Conservation (phyloP, 2,888 invertebrate species). For the Leptopilina myrica region DNA sequence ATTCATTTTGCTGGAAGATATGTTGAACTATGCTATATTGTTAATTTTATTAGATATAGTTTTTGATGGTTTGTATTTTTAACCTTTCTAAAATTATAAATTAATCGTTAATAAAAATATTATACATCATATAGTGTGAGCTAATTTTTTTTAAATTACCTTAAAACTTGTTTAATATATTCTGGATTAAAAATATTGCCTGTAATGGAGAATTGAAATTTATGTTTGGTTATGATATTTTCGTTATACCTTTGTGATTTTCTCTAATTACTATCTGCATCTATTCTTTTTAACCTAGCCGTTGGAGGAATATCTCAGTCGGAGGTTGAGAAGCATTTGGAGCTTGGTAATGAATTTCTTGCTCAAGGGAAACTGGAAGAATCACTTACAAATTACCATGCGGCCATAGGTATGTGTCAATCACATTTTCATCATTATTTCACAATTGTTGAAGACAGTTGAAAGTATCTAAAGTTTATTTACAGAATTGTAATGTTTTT, state of each 20-base stretch:
- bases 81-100: slow-evolving; percentile 59
- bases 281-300: slow-evolving; percentile 54
- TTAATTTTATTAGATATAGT: slow-evolving; percentile 70
- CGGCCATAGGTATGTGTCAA: slow-evolving; percentile 90
- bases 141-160: too few relatives aligned
- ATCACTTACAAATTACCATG: slow-evolving; percentile 97
- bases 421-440: slow-evolving; percentile 39
- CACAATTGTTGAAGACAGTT: slow-evolving; percentile 83
- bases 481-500: too few relatives aligned
- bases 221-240: too few relatives aligned
- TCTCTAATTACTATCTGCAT: not conserved
- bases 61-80: slow-evolving; percentile 69
- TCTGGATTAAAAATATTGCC: too few relatives aligned
- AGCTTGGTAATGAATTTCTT: slow-evolving; percentile 94
- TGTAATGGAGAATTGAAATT: too few relatives aligned
- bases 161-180: too few relatives aligned
- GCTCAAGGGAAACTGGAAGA: slow-evolving; percentile 96
- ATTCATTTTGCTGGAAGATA: slow-evolving; percentile 55
- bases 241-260: too few relatives aligned
- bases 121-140: slow-evolving; percentile 4
- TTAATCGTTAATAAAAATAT: slow-evolving; percentile 12
- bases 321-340: slow-evolving; percentile 90
- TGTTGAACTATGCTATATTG: slow-evolving; percentile 70
- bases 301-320: slow-evolving; percentile 48
- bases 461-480: too few relatives aligned